Evolutionary conservation across 2,113 vertebrate species (phyloP).

Genomic region (Sylvietta virens): DNA sequence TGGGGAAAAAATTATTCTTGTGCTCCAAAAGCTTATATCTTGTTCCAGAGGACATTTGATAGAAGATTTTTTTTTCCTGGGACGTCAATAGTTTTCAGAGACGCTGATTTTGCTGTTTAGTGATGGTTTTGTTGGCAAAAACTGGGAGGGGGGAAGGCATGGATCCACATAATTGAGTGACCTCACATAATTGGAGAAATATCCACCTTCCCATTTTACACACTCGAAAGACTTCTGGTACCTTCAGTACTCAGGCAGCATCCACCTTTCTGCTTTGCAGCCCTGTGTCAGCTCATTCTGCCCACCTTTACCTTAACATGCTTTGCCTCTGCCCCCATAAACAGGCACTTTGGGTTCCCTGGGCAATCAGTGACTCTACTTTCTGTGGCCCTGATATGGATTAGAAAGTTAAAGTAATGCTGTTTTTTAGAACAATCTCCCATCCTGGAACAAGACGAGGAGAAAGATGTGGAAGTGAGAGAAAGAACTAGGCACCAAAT

Average conservation of each 20-base stretch:
- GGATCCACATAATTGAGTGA: neutral
- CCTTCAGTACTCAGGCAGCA: neutral
- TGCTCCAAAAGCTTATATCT: neutral
- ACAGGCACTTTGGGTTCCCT: neutral
- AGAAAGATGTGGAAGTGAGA: neutral
- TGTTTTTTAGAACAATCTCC: neutral
- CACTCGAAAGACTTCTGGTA: neutral
- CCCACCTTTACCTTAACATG: neutral
- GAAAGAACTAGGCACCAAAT: neutral
- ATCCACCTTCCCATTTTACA: neutral
- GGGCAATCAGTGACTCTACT: neutral
- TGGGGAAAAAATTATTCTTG: neutral
- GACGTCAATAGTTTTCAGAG: neutral
- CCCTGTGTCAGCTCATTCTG: neutral
- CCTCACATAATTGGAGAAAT: neutral
- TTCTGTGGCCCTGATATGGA: neutral
- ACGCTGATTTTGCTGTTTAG: neutral
- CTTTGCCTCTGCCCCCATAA: neutral
- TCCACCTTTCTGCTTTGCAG: neutral
- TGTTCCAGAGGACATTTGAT: neutral
- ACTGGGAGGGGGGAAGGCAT: neutral
- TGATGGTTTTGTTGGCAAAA: neutral
- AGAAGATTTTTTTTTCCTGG: neutral
- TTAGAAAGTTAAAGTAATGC: neutral
- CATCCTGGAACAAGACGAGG: neutral